Conservation (phyloP, 2,113 vertebrate species). For the Tragulus kanchil region DNA sequence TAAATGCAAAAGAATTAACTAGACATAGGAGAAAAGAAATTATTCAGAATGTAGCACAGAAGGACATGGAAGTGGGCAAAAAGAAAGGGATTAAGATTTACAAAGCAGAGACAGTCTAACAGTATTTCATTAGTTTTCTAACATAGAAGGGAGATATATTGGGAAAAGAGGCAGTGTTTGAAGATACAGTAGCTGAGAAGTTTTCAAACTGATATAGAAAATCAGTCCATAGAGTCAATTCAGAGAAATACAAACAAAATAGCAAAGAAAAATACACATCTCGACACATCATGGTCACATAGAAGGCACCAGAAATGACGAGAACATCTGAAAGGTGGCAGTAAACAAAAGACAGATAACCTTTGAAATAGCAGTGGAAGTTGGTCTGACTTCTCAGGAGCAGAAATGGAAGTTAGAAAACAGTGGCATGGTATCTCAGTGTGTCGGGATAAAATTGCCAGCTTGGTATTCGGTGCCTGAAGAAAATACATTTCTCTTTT, state of each 20-base stretch:
- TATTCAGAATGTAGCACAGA: not conserved
- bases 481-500: too few species aligned
- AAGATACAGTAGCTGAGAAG: not conserved
- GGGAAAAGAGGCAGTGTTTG: not conserved
- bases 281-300: not conserved
- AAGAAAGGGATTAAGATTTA: not conserved
- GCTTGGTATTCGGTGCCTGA: not conserved
- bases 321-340: not conserved
- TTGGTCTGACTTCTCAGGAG: not conserved
- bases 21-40: not conserved
- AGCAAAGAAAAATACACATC: not conserved
- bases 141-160: conserved; percentile 1
- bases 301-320: not conserved
- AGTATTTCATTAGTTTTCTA: not conserved
- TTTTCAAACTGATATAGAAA: conserved; percentile 17
- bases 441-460: not conserved
- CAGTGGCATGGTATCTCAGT: not conserved
- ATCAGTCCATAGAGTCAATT: not conserved
- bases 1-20: conserved; percentile 23
- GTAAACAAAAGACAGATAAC: not conserved
- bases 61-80: not conserved
- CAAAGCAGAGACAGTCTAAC: not conserved
- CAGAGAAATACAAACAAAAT: not conserved
- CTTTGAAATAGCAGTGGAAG: not conserved
- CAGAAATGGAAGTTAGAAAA: not conserved